Percentiles rank a stretch among this genome's conserved stretches.
Conservation (phyloP, 2,797 vertebrate species). For the Iguana delicatissima region DNA sequence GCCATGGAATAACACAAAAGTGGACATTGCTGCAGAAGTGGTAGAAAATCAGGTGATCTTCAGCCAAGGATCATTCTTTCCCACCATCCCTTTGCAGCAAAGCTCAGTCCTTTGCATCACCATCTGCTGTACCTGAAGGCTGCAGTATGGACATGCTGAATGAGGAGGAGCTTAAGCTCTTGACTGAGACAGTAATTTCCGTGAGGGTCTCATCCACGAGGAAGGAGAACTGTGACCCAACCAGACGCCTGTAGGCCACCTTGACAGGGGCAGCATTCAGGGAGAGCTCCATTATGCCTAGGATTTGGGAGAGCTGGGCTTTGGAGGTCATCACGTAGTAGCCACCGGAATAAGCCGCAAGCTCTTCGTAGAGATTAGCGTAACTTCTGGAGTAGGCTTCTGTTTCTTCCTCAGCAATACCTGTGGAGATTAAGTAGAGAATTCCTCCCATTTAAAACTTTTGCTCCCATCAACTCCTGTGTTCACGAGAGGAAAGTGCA, state of each 20-base stretch:
- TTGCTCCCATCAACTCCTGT: neutral
- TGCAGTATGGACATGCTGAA: neutral
- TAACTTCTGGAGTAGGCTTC: neutral
- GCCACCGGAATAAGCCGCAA: conserved; percentile 27
- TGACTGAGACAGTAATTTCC: conserved; percentile 17
- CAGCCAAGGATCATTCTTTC: neutral
- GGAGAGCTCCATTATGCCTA: conserved; percentile 40
- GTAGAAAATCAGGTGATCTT: no score
- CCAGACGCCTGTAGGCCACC: neutral
- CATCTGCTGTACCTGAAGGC: conserved; percentile 18
- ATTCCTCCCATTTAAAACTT: neutral
- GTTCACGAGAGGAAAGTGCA: neutral
- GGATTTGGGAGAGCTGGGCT: neutral
- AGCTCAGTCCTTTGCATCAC: neutral
- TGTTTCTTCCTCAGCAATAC: neutral
- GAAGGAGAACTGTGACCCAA: neutral
- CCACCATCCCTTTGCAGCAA: neutral
- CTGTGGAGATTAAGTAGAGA: neutral
- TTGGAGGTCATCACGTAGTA: conserved; percentile 29
- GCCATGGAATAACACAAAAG: neutral
- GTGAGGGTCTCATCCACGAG: conserved; percentile 21
- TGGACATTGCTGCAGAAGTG: neutral
- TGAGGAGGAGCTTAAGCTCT: neutral
- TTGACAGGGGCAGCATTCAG: conserved; percentile 42
- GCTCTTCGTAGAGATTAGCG: conserved; percentile 31